A percentile compares a stretch with the other conserved stretches of the same genome.
Conservation (phyloP, 2,888 invertebrate species). For the Lamproptera curius region DNA sequence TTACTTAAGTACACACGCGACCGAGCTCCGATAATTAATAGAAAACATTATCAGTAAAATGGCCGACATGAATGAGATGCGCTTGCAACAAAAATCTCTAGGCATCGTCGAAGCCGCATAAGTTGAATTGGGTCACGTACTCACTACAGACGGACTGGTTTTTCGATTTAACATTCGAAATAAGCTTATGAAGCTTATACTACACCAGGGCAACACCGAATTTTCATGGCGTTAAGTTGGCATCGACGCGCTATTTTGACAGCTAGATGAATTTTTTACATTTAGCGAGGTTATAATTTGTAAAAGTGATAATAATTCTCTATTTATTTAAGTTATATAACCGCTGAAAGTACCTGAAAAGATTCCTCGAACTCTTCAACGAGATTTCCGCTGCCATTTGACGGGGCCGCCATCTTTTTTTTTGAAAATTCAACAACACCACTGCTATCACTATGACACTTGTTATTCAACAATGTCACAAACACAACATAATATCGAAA, state of each 20-base stretch:
- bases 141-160: slow-evolving; percentile 45
- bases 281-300: slow-evolving; percentile 44
- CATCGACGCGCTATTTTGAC: slow-evolving; percentile 47
- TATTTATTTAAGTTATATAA: not conserved
- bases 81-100: slow-evolving; percentile 62
- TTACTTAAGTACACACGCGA: slow-evolving; percentile 35
- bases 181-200: slow-evolving; percentile 64
- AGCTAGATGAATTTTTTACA: slow-evolving; percentile 35
- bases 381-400: slow-evolving; percentile 90
- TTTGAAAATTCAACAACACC: slow-evolving; percentile 21
- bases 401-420: slow-evolving; percentile 84
- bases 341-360: slow-evolving; percentile 82
- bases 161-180: slow-evolving; percentile 35
- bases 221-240: slow-evolving; percentile 54
- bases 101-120: slow-evolving; percentile 58
- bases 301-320: too few relatives aligned
- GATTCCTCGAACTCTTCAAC: slow-evolving; percentile 95
- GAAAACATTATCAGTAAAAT: slow-evolving; percentile 75
- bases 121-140: slow-evolving; percentile 67
- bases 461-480: slow-evolving; percentile 20
- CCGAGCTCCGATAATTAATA: slow-evolving; percentile 50
- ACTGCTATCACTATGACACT: slow-evolving; percentile 24
- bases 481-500: too few relatives aligned
- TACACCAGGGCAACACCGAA: slow-evolving; percentile 43
- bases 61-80: slow-evolving; percentile 70